These are phyloP conservation scores for Microcaecilia unicolor DNA, from an alignment of 2,797 vertebrate species.

Conservation along the genomic window DNA sequence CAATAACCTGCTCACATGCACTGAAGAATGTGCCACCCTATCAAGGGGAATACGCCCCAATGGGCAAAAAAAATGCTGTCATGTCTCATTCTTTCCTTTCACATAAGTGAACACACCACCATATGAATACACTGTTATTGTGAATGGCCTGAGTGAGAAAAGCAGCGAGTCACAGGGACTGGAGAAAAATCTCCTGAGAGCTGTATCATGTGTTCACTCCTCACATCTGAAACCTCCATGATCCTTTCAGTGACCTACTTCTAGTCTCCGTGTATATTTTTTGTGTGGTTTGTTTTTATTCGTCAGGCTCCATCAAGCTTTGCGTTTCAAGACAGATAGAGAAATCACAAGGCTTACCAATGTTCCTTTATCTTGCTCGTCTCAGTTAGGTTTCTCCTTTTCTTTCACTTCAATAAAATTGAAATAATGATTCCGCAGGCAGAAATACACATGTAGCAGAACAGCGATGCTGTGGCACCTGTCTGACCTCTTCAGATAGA, in stretches of 20 bases:
- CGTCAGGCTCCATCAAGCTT: not conserved
- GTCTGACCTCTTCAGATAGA: not conserved
- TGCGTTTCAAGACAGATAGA: not conserved
- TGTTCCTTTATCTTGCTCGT: not conserved
- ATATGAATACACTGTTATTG: not conserved
- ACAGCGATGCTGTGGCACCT: not conserved
- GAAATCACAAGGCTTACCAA: constrained; percentile 4
- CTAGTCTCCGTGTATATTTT: not conserved
- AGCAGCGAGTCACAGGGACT: constrained; percentile 5
- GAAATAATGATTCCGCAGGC: not conserved
- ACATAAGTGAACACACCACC: not conserved
- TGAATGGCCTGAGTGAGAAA: constrained; percentile 2
- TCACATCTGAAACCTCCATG: not conserved
- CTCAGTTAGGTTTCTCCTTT: not conserved
- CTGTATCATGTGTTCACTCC: not conserved
- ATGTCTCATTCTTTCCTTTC: not conserved
- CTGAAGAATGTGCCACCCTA: accelerated
- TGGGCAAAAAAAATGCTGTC: not conserved
- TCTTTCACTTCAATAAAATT: not conserved
- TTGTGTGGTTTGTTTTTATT: not conserved
- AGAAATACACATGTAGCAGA: not conserved
- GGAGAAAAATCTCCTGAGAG: not conserved
- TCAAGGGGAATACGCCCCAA: accelerated
- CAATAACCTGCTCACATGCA: not conserved
- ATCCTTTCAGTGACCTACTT: constrained; percentile 5